Evolutionary conservation across 37 sponge, comb jelly and placozoan genomes (phyloP).

Genomic region (Aphrocallistes beatrix): DNA sequence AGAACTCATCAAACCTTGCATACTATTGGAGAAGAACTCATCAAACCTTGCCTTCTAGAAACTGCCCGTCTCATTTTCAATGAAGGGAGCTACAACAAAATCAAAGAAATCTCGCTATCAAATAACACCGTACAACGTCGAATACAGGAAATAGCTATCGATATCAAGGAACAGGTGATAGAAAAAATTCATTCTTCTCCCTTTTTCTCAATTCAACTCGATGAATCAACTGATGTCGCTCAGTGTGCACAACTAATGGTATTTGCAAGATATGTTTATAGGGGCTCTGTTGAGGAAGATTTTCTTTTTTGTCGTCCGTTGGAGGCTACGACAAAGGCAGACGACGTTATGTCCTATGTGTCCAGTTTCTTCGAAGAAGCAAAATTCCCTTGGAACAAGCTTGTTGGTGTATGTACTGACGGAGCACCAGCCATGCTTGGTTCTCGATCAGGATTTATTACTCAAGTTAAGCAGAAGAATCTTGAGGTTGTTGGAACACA

Average conservation of each 20-base stretch:
- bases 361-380: conserved; percentile 14
- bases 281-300: not conserved
- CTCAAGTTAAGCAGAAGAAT: conserved; percentile 12
- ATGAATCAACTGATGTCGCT: conserved; percentile 19
- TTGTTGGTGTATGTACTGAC: conserved; percentile 11
- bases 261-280: not conserved
- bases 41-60: conserved; percentile 17
- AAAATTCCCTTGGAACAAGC: conserved; percentile 12
- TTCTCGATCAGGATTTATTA: conserved; percentile 14
- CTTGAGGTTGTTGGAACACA: conserved; percentile 17
- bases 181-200: not conserved
- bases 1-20: conserved; percentile 10
- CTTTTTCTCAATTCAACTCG: conserved; percentile 11
- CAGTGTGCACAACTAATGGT: conserved; percentile 16
- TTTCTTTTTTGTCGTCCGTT: not conserved
- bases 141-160: conserved; percentile 11
- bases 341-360: not conserved
- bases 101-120: conserved; percentile 12
- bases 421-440: conserved; percentile 16
- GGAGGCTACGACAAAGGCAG: not conserved
- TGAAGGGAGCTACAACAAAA: conserved; percentile 8
- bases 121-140: conserved; percentile 20
- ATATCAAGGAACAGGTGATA: conserved; percentile 13
- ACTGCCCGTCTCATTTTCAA: conserved; percentile 17
- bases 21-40: no score